Conservation (phyloP, 1,140 invertebrate species). For the Vanessa tameamea region DNA sequence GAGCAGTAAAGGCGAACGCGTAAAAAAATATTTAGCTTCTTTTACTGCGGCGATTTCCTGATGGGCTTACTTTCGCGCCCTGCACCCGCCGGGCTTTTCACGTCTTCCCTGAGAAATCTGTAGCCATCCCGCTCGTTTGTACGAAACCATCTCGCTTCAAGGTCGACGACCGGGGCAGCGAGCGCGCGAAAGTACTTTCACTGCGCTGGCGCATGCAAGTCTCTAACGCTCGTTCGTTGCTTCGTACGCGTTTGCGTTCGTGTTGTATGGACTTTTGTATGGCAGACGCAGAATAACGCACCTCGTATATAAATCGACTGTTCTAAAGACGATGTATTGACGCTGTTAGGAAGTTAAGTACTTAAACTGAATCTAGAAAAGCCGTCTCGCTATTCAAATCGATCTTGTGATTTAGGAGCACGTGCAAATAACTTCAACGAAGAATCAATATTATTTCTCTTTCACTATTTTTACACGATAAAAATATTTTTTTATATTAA, state of each 20-base stretch:
- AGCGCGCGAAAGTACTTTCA: conserved; percentile 78
- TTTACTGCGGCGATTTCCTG: conserved; percentile 66
- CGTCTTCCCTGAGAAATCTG: conserved; percentile 63
- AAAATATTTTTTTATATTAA: too few species aligned
- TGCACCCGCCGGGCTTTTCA: conserved; percentile 58
- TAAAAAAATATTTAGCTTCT: conserved; percentile 68
- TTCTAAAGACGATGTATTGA: background rate
- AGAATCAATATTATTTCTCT: background rate
- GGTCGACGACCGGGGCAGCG: conserved; percentile 74
- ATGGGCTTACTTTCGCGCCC: conserved; percentile 69
- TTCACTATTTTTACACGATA: background rate
- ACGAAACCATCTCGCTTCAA: conserved; percentile 49
- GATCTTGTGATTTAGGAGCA: background rate
- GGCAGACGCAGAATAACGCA: conserved; percentile 29
- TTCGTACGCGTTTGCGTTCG: conserved; percentile 55
- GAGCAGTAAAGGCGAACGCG: conserved; percentile 49
- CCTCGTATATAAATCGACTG: background rate
- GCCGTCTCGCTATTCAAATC: background rate
- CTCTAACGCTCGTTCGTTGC: conserved; percentile 39
- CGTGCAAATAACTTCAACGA: background rate
- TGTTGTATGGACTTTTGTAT: conserved; percentile 48
- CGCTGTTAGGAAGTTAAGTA: background rate
- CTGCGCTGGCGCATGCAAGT: conserved; percentile 68
- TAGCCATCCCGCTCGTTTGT: conserved; percentile 53
- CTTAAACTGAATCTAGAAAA: background rate